These are phyloP conservation scores for Agrotis exclamationis DNA, from an alignment of 2,888 invertebrate genomes.

Conservation along the genomic window DNA sequence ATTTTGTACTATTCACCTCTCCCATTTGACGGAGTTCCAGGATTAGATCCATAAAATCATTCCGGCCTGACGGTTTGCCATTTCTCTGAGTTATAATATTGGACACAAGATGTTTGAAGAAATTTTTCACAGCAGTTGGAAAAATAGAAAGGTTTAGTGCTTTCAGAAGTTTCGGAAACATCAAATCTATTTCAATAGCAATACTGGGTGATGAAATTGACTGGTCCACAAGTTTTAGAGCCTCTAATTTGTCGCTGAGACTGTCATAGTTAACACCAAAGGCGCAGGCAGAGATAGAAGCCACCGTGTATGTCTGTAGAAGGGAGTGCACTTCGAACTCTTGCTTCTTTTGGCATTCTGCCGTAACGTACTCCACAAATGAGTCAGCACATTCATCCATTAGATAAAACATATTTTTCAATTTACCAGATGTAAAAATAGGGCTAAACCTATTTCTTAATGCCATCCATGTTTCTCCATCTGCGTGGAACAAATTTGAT, in stretches of 20 bases:
- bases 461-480: slow-evolving; percentile 75
- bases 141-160: slow-evolving; percentile 67
- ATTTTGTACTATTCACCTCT: slow-evolving; percentile 61
- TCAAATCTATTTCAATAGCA: slow-evolving; percentile 70
- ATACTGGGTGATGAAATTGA: slow-evolving; percentile 52
- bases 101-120: slow-evolving; percentile 70
- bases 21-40: slow-evolving; percentile 71
- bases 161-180: slow-evolving; percentile 76
- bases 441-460: slow-evolving; percentile 76
- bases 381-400: slow-evolving; percentile 71
- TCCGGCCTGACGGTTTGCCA: slow-evolving; percentile 68
- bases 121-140: slow-evolving; percentile 62
- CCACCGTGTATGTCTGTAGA: slow-evolving; percentile 71
- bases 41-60: slow-evolving; percentile 79
- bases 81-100: slow-evolving; percentile 70
- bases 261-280: slow-evolving; percentile 74
- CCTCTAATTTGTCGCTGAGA: slow-evolving; percentile 53
- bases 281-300: slow-evolving; percentile 73
- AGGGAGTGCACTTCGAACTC: slow-evolving; percentile 69
- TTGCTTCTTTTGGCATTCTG: slow-evolving; percentile 42
- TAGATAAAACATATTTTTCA: slow-evolving; percentile 79
- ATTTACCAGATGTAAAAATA: slow-evolving; percentile 78
- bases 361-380: slow-evolving; percentile 67
- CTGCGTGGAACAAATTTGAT: slow-evolving; percentile 75
- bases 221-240: slow-evolving; percentile 57